Evolutionary conservation across 2,113 vertebrate genomes (phyloP), one percentile per base, ranked within the genome.

Genomic region (Oreochromis aureus): DNA sequence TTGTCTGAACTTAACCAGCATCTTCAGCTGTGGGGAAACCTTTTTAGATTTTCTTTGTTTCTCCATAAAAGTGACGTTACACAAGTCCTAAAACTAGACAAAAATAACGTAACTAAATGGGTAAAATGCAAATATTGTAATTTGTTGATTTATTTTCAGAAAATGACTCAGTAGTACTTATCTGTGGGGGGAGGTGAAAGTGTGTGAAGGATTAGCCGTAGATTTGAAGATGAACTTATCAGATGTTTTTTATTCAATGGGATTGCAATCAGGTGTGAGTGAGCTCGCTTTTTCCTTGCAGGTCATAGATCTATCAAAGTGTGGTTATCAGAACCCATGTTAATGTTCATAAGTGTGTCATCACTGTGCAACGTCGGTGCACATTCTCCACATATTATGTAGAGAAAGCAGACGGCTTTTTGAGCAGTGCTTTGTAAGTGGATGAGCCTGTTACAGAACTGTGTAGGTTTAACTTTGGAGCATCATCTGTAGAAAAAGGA

Each of bases 211-310:
- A 46, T 27, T 2, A 46, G 69, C 69, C 1, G 22, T 2, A 73
- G 41, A 73, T 46, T 46, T 73, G 39, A 46, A 46, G 13, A 1
- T 16, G 5, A 73, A 10, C 39, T 73, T 10, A 46, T 73, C 69
- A 46, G 39, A 46, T 46, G 22, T 10, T 27, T 46, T 2, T 27
- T 44, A 71, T 15, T 16, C 36, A 27, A 3, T 44, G n/a, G 39
- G 39, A 44, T 44, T 24, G 3, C 12, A 27, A 4, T 44, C 39
- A 3, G 66, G 39, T 71, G 66, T 71, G 39, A 44, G 12, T 16
- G 24, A 44, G 0, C 66, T 7, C 0, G 0, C 36, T 10, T 71
- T 71, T 6, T 0, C 7, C 66, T 71, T 71, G 19, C 7, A 44
- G 63, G 0, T 71, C 63, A 71, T 1, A 24, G 66, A 44, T 44